These are phyloP conservation scores for Xenopus tropicalis DNA, from an alignment of 2,113 vertebrate species.

Conservation along the genomic window DNA sequence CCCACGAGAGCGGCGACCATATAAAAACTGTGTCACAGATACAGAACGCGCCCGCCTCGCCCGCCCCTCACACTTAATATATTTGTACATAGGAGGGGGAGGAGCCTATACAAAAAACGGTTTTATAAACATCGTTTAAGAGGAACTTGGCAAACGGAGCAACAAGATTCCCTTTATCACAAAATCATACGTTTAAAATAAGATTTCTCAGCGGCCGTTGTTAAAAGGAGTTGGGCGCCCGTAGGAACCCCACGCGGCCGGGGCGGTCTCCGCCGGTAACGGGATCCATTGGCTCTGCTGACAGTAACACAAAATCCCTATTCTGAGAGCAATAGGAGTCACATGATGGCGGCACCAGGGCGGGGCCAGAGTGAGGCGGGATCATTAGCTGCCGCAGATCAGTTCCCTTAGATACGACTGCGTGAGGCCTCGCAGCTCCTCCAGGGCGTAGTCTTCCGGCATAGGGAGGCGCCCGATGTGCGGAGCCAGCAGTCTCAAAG, in stretches of 20 bases:
- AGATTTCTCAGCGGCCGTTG: not conserved
- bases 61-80: not conserved
- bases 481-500: constrained; percentile 76
- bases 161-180: not conserved
- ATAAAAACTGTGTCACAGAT: not conserved
- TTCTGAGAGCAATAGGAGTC: not conserved
- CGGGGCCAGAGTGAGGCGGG: not conserved
- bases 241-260: not conserved
- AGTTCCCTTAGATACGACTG: constrained; percentile 86
- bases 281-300: too few relatives aligned
- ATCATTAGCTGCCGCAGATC: constrained; percentile 65
- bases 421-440: constrained; percentile 87
- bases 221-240: not conserved
- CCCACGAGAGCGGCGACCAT: not conserved
- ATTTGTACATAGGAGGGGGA: not conserved
- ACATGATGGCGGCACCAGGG: not conserved
- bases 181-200: not conserved
- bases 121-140: not conserved
- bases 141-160: not conserved
- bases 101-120: not conserved
- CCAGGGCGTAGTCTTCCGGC: constrained; percentile 93
- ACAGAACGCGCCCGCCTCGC: rapidly evolving
- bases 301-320: not conserved
- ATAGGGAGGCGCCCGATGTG: constrained; percentile 85
- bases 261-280: not conserved